These are phyloP conservation scores for Scortum barcoo DNA, from an alignment of 2,113 vertebrate genomes.

Conservation along the genomic window DNA sequence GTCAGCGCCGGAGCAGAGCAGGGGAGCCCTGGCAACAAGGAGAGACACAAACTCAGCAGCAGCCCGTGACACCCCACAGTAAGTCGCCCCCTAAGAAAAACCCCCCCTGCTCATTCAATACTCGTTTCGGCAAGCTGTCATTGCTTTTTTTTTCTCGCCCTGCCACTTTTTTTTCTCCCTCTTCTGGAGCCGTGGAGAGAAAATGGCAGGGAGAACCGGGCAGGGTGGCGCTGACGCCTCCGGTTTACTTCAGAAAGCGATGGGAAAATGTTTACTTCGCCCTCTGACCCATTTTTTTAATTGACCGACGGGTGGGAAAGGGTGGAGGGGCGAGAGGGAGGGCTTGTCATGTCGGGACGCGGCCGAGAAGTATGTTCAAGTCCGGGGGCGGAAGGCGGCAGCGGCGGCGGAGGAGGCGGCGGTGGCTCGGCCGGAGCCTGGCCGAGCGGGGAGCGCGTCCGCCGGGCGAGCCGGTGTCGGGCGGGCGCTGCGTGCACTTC, in stretches of 20 bases:
- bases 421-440: conserved; percentile 55
- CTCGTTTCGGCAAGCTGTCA: conserved; percentile 27
- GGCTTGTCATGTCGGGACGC: conserved; percentile 64
- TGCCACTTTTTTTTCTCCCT: conserved; percentile 64
- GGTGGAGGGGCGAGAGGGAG: not conserved
- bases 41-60: conserved; percentile 82
- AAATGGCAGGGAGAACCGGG: conserved; percentile 81
- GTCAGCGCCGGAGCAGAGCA: conserved; percentile 88
- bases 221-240: conserved; percentile 75
- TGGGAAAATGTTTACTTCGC: conserved; percentile 75
- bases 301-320: conserved; percentile 31
- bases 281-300: conserved; percentile 75
- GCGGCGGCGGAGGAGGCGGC: conserved; percentile 57
- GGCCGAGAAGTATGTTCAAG: conserved; percentile 68
- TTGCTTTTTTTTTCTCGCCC: conserved; percentile 44
- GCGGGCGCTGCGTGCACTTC: conserved; percentile 67
- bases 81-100: conserved; percentile 88
- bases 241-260: conserved; percentile 76
- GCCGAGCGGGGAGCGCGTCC: conserved; percentile 78
- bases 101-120: conserved; percentile 33
- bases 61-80: conserved; percentile 90
- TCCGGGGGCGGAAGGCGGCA: conserved; percentile 58
- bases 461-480: conserved; percentile 70
- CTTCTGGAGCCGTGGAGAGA: conserved; percentile 42
- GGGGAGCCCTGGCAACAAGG: conserved; percentile 85